Evolutionary conservation across 2,888 invertebrate genomes (phyloP).

Genomic region (Odontomyia ornata): DNA sequence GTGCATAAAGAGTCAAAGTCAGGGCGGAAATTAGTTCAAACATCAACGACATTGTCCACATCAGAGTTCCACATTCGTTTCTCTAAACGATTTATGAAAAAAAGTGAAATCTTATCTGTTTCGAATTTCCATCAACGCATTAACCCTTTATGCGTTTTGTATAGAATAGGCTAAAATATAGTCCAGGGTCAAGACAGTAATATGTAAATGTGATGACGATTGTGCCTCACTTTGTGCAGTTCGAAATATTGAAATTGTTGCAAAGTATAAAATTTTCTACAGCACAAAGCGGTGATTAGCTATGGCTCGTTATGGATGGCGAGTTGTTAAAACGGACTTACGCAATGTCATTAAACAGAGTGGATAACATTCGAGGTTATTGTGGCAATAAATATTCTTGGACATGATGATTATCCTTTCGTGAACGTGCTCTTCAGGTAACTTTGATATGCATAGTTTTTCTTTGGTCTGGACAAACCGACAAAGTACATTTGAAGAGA

Average conservation of each 20-base stretch:
- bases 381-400: background rate
- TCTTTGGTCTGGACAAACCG: no score
- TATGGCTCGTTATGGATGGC: background rate
- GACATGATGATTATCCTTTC: background rate
- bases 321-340: background rate
- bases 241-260: background rate
- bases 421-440: background rate
- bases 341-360: slow-evolving; percentile 40
- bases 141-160: slow-evolving; percentile 31
- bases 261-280: background rate
- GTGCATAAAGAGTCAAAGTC: background rate
- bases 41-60: background rate
- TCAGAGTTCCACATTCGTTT: background rate
- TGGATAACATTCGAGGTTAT: slow-evolving; percentile 17
- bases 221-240: background rate
- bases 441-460: no score
- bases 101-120: slow-evolving; percentile 12
- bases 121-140: background rate
- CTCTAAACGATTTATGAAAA: slow-evolving; percentile 23
- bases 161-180: background rate
- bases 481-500: no score
- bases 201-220: slow-evolving; percentile 2
- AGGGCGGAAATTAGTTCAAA: slow-evolving; percentile 27
- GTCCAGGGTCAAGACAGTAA: slow-evolving; percentile 23
- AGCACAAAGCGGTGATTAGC: background rate